Conservation (phyloP, 2,797 vertebrate genomes). For the Urocyon cinereoargenteus region DNA sequence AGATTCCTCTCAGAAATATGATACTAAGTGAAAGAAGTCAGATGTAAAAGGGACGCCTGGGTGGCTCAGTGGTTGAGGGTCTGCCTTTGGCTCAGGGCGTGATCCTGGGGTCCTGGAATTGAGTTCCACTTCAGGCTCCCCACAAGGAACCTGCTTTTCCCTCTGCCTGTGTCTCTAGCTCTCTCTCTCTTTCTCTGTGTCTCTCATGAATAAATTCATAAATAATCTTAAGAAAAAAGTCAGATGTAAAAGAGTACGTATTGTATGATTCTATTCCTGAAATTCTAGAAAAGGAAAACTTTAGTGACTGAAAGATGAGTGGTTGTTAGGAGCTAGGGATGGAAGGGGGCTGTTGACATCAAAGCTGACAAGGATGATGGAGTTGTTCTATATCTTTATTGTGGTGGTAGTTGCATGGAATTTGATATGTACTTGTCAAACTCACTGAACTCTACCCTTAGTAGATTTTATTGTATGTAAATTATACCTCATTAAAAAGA, state of each 20-base stretch:
- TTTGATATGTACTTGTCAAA: not conserved
- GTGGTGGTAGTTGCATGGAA: not conserved
- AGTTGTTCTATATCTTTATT: not conserved
- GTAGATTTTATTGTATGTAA: slow-evolving; percentile 5
- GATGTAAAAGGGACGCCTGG: not conserved
- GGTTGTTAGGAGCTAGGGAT: not conserved
- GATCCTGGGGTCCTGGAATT: too few relatives aligned
- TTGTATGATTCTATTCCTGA: slow-evolving; percentile 44
- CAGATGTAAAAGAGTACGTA: not conserved
- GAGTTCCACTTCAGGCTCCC: too few relatives aligned
- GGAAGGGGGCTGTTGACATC: not conserved
- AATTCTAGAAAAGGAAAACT: slow-evolving; percentile 13
- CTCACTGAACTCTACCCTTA: not conserved
- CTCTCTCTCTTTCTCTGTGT: too few relatives aligned
- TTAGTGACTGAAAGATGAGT: not conserved
- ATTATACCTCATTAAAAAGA: not conserved
- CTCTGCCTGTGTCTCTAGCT: too few relatives aligned
- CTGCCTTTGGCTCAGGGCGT: too few relatives aligned
- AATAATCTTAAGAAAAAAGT: not conserved
- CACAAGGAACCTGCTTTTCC: too few relatives aligned
- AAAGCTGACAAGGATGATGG: not conserved
- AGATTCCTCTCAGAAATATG: not conserved
- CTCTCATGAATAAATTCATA: too few relatives aligned
- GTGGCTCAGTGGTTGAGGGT: too few relatives aligned
- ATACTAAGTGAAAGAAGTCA: not conserved